Evolutionary conservation across 2,888 invertebrate genomes (phyloP), one percentile per base, ranked within the genome.

Genomic region (Aspidiotus rigidus): DNA sequence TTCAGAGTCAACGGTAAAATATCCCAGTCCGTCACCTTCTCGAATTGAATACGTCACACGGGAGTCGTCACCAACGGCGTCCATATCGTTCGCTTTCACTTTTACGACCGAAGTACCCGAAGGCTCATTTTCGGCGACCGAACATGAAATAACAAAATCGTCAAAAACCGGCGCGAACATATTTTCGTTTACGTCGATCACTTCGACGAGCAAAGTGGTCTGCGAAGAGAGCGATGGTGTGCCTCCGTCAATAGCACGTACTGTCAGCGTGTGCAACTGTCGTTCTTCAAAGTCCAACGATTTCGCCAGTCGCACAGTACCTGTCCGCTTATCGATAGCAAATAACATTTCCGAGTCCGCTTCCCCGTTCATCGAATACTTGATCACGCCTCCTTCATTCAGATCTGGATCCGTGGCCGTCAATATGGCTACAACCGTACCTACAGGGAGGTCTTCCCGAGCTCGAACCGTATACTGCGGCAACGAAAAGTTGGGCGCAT

Each of bases 151-250:
- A 73, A 92, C 90, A 76, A 88, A 89, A 77, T 90, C 90, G 66
- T 83, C 83, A 79, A 96, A 96, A 73, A 82, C 81, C 1, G 96
- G 94, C 67, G 92, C 83, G 79, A 87, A 85, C 69, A 86, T 81
- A 79, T 96, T 96, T 80, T 96, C 96, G 80, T 97, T 93, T 16
- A 96, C 95, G 80, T 97, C 96, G 74, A 90, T 88, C 72, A 93
- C 84, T 79, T 94, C 92, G 67, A 97, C 85, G 64, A 88, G 84
- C 49, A 97, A 84, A 71, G 86, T 84, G 71, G 91, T 87, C 75
- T 89, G 88, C 1, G 92, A 85, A 71, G 86, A 85, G 72, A 93
- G 80, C 7, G 90, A 83, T 0, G 93, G 93, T 69, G 85, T 85
- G 0, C 95, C 97, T 44, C 86, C 84, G 80, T 97, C 96, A 61